A percentile compares a stretch with the other conserved stretches of the same genome.
Evolutionary conservation across 2,797 vertebrate species (phyloP).

Genomic region (Neosilurus mollespiculum): DNA sequence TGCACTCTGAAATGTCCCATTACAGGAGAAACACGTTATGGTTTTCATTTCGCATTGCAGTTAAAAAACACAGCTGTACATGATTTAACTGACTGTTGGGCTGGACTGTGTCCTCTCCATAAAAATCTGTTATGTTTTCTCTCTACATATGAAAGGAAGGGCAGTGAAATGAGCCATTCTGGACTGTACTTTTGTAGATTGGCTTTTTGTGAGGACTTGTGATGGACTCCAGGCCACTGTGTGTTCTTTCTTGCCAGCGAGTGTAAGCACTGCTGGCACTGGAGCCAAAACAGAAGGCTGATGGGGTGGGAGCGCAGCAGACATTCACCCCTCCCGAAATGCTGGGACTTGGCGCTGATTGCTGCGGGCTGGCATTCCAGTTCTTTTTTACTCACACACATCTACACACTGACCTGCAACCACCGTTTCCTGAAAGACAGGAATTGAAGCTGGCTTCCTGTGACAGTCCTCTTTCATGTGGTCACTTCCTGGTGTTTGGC

Average conservation of each 20-base stretch:
- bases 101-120: neutral
- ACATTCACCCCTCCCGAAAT: conserved; percentile 26
- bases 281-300: conserved; percentile 53
- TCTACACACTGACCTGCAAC: conserved; percentile 61
- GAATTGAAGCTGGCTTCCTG: conserved; percentile 77
- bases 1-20: neutral
- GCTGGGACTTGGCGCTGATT: conserved; percentile 52
- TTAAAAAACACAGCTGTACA: neutral
- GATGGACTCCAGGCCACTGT: conserved; percentile 46
- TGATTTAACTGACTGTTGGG: neutral
- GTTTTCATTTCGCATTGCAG: neutral
- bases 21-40: neutral
- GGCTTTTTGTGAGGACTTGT: conserved; percentile 27
- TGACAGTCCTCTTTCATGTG: conserved; percentile 79
- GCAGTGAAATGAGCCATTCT: conserved; percentile 10
- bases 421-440: conserved; percentile 76
- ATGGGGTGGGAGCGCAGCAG: conserved; percentile 35
- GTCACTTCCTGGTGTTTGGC: conserved; percentile 78
- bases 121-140: conserved; percentile 3
- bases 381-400: conserved; percentile 43
- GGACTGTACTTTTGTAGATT: conserved; percentile 18
- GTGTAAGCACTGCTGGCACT: conserved; percentile 40
- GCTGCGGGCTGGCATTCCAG: conserved; percentile 69
- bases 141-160: conserved; percentile 6
- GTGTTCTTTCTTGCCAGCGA: conserved; percentile 43